Evolutionary conservation across 64 coral and sea anemone genomes (phyloP), one percentile per base, ranked within the genome.

Genomic region (Actinia equina): DNA sequence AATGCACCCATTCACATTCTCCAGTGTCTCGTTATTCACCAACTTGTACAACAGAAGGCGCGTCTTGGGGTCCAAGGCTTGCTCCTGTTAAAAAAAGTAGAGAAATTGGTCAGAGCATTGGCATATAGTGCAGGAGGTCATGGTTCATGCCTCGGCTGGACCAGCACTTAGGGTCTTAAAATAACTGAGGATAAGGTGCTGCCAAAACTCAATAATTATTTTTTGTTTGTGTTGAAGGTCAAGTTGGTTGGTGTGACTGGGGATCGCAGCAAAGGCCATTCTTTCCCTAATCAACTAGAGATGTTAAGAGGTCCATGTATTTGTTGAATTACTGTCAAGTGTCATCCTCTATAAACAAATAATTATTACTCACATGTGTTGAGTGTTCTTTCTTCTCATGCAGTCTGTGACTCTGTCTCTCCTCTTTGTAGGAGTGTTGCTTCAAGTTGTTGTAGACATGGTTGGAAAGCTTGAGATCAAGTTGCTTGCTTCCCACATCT

Each of bases 371-470:
- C 54, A 98, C 96, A 91, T 99, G 97, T 19, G 97, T 99, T 81
- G 97, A 95, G 71, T 99, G 97, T 59, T 99, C 97, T 78, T 95
- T 99, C 82, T 99, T 99, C 22, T 99, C 97, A 46, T 99, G 97
- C 11, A 99, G 82, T 27, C 97, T 93, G 55, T 92, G 86, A 86
- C 93, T 91, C 59, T 92, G 97, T 30, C 88, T 88, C 58, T 95
- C 97, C 56, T 95, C 93, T 19, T 90, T 87, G 44, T 93, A 91
- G 2, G 93, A 95, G 60, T 99, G 97, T 82, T 99, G 93, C 44
- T 99, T 99, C 8, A 99, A 83, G 19, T 79, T 93, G 56, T 99
- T 99, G 86, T 95, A 99, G 26, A 99, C 97, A 86, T 85, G 90
- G 56, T 99, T 99, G n/a, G 97, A 93, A 0, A 99, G 86, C 77